phyloP scores from a whole-genome alignment of 2,888 invertebrate species.

The Agapostemon virescens region DNA sequence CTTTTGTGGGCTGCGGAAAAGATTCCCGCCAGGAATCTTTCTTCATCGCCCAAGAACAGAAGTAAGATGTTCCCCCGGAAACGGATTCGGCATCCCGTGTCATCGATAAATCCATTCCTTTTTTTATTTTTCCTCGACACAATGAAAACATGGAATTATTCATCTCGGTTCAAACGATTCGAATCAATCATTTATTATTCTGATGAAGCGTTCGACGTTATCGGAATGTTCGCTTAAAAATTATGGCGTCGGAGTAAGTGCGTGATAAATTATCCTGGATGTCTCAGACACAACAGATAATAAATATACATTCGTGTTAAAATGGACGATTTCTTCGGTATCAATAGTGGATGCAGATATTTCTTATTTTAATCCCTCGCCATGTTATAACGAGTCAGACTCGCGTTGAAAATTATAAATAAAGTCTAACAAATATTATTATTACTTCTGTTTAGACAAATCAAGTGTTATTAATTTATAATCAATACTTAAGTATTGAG shows the following conservation, averaged over 20 bases:
- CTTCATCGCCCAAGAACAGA: conserved; percentile 2
- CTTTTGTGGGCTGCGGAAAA: conserved; percentile 2
- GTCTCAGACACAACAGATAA: neutral
- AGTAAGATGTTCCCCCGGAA: conserved; percentile 3
- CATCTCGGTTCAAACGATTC: neutral
- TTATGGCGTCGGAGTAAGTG: neutral
- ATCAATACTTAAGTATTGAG: too few species aligned
- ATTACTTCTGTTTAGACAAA: too few species aligned
- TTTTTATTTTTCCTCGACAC: neutral
- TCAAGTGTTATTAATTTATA: too few species aligned
- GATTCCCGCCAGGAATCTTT: neutral
- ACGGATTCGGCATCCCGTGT: neutral
- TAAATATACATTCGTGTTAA: neutral
- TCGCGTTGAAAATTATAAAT: too few species aligned
- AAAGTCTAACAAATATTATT: too few species aligned
- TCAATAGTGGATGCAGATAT: neutral
- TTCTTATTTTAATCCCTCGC: neutral
- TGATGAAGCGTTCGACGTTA: neutral
- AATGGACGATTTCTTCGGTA: neutral
- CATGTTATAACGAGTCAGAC: too few species aligned
- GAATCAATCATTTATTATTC: neutral
- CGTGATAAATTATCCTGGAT: neutral
- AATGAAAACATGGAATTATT: conserved; percentile 6
- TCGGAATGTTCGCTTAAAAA: neutral
- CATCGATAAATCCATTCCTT: neutral